These are phyloP conservation scores for Brachymystax lenok DNA, from an alignment of 2,797 vertebrate genomes.

Conservation along the genomic window DNA sequence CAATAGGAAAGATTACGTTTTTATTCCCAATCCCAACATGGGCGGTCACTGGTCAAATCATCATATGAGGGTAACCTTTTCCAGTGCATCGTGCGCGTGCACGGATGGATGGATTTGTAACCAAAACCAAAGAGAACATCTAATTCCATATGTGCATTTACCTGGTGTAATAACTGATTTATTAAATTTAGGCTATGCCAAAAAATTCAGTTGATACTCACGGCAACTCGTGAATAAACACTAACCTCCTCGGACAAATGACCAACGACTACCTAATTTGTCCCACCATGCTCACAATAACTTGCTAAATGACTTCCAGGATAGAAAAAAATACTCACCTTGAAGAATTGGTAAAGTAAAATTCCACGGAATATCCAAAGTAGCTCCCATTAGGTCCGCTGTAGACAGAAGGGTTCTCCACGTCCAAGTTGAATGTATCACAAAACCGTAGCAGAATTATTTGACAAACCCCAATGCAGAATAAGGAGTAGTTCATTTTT, in stretches of 20 bases:
- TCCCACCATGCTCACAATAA: not conserved
- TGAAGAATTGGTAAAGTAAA: slow-evolving; percentile 81
- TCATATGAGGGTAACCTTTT: too few species aligned
- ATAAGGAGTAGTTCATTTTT: slow-evolving; percentile 42
- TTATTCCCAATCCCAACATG: too few species aligned
- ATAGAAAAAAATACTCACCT: slow-evolving; percentile 73
- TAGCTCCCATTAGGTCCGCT: slow-evolving; percentile 84
- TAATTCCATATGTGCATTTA: too few species aligned
- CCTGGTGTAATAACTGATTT: too few species aligned
- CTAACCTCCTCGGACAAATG: not conserved
- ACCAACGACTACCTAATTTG: not conserved
- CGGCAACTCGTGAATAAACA: not conserved
- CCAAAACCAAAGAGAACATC: too few species aligned
- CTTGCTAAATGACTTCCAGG: not conserved
- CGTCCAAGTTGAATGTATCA: slow-evolving; percentile 86
- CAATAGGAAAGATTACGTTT: too few species aligned
- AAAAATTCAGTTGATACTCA: too few species aligned
- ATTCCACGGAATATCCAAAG: slow-evolving; percentile 91
- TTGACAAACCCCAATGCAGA: slow-evolving; percentile 55
- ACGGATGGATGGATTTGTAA: too few species aligned
- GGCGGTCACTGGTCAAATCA: too few species aligned
- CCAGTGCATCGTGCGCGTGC: too few species aligned
- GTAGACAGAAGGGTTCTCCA: slow-evolving; percentile 80
- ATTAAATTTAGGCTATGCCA: too few species aligned
- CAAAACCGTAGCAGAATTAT: slow-evolving; percentile 56